A percentile compares a stretch with the other conserved stretches of the same genome.
Conservation (phyloP, 2,888 invertebrate species). For the Nemapogon koenigi region DNA sequence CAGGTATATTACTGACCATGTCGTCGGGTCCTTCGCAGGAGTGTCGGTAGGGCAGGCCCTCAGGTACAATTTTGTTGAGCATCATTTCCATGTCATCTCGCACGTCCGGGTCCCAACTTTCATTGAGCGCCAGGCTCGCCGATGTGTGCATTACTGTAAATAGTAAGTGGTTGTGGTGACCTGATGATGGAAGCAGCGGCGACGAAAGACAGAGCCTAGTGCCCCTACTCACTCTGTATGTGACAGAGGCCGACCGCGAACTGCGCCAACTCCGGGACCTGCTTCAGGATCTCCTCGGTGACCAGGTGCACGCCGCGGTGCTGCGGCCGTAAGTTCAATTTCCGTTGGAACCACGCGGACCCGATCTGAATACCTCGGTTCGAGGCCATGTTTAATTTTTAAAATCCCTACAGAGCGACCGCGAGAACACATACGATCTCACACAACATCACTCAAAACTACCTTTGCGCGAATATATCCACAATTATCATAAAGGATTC, state of each 20-base stretch:
- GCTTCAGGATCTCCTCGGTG: constrained; percentile 94
- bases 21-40: constrained; percentile 98
- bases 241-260: constrained; percentile 96
- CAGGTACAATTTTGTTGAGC: constrained; percentile 98
- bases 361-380: constrained; percentile 93
- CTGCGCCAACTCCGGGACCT: constrained; percentile 92
- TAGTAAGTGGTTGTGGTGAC: constrained; percentile 14
- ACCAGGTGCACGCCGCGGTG: constrained; percentile 97
- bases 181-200: neutral
- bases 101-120: constrained; percentile 98
- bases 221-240: constrained; percentile 87
- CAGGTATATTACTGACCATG: constrained; percentile 75
- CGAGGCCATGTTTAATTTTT: constrained; percentile 81
- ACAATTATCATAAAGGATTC: constrained; percentile 75
- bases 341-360: constrained; percentile 98
- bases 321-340: constrained; percentile 94
- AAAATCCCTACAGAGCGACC: constrained; percentile 60
- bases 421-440: constrained; percentile 60
- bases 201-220: neutral
- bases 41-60: constrained; percentile 94
- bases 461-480: constrained; percentile 63
- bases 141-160: constrained; percentile 95
- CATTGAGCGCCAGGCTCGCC: constrained; percentile 95
- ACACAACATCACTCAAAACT: constrained; percentile 64
- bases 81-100: constrained; percentile 99